These are phyloP conservation scores for Monodelphis domestica DNA, from an alignment of 2,797 vertebrate species.

Conservation along the genomic window DNA sequence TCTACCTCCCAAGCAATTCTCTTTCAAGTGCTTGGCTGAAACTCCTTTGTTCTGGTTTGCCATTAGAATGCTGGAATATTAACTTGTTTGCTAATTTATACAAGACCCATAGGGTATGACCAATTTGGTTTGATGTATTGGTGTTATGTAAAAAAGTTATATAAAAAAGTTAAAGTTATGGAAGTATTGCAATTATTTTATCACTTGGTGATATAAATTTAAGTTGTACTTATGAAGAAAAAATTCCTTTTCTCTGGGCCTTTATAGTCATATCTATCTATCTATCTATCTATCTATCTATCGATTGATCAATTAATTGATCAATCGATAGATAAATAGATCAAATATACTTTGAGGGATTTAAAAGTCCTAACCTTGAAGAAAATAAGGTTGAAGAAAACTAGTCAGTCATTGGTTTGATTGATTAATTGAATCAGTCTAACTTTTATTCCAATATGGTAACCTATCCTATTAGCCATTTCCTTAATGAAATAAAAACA, in stretches of 20 bases:
- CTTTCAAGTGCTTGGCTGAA: background rate
- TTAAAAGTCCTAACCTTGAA: background rate
- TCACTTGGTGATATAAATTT: background rate
- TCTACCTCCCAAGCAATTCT: background rate
- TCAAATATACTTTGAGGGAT: background rate
- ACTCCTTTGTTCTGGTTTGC: background rate
- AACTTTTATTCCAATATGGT: background rate
- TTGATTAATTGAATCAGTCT: background rate
- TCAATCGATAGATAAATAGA: slow-evolving; percentile 28
- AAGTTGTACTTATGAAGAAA: background rate
- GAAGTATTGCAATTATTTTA: background rate
- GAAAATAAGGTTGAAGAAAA: slow-evolving; percentile 11
- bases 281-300: no score
- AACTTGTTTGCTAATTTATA: background rate
- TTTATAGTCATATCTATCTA: background rate
- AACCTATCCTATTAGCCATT: background rate
- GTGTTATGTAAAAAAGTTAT: background rate
- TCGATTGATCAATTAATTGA: no score
- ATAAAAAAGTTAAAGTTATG: background rate
- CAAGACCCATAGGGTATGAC: background rate
- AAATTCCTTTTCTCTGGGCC: background rate
- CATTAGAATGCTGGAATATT: background rate
- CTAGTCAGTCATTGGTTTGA: background rate
- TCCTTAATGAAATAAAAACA: slow-evolving; percentile 6
- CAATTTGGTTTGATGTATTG: background rate